Evolutionary conservation across 2,888 invertebrate species (phyloP).

Genomic region (Pristionchus maxplancki): DNA sequence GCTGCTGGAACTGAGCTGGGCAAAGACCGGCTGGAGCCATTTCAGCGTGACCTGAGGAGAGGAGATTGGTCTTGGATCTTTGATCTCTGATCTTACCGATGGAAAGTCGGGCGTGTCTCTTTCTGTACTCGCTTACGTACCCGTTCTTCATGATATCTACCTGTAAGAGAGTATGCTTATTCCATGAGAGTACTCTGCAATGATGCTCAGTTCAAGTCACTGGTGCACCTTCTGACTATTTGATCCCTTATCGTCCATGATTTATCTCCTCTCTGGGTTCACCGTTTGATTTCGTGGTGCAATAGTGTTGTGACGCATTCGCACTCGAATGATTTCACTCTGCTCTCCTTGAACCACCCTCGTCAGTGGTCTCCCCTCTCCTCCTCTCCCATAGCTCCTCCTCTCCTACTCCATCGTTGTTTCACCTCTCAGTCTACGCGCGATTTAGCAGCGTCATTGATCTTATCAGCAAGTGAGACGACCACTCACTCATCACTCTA

Average conservation of each 20-base stretch:
- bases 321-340: neutral
- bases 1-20: slow-evolving; percentile 29
- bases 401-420: neutral
- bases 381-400: neutral
- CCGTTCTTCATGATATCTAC: slow-evolving; percentile 51
- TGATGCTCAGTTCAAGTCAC: neutral
- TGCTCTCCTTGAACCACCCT: neutral
- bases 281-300: neutral
- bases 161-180: neutral
- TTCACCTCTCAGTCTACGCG: slow-evolving; percentile 23
- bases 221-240: too few relatives aligned
- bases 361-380: slow-evolving; percentile 35
- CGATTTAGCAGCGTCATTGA: slow-evolving; percentile 4
- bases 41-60: neutral
- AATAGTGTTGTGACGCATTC: neutral
- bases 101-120: slow-evolving; percentile 41
- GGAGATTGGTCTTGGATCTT: neutral
- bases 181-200: neutral
- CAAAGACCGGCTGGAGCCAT: slow-evolving; percentile 19
- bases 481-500: neutral
- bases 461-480: neutral
- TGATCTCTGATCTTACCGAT: slow-evolving; percentile 35
- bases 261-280: neutral
- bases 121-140: slow-evolving; percentile 44
- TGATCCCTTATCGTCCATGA: too few relatives aligned